phyloP scores from a whole-genome alignment of 2,797 vertebrate species.

The Girardinus metallicus region DNA sequence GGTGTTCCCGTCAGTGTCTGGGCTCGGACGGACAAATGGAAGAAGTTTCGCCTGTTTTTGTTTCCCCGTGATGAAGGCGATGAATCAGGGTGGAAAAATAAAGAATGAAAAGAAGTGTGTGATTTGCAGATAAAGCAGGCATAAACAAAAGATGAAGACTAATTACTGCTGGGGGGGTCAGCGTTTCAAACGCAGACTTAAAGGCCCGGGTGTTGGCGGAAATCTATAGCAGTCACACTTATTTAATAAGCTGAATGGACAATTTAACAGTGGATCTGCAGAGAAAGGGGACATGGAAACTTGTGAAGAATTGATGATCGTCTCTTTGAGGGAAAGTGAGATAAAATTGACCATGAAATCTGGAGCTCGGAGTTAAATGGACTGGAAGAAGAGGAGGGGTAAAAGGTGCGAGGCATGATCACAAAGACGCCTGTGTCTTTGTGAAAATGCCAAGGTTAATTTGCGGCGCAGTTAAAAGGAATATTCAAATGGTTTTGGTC shows the following conservation, averaged over 20 bases:
- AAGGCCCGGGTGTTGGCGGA: slow-evolving; percentile 69
- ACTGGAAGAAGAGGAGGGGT: slow-evolving; percentile 71
- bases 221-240: slow-evolving; percentile 81
- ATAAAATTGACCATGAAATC: slow-evolving; percentile 89
- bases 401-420: slow-evolving; percentile 68
- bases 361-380: slow-evolving; percentile 83
- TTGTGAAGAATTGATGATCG: slow-evolving; percentile 86
- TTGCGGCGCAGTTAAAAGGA: slow-evolving; percentile 80
- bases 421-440: slow-evolving; percentile 74
- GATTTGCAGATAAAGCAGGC: slow-evolving; percentile 65
- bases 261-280: slow-evolving; percentile 81
- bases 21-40: not conserved
- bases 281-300: slow-evolving; percentile 84
- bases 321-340: slow-evolving; percentile 80
- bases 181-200: slow-evolving; percentile 75
- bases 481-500: slow-evolving; percentile 76
- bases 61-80: not conserved
- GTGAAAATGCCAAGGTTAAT: slow-evolving; percentile 80
- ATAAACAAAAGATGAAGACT: slow-evolving; percentile 81
- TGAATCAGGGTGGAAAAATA: slow-evolving; percentile 45
- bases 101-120: slow-evolving; percentile 59
- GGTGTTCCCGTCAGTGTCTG: not conserved
- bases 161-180: slow-evolving; percentile 84
- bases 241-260: slow-evolving; percentile 83
- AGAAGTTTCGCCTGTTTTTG: not conserved